phyloP scores from a whole-genome alignment of 2,888 invertebrate species.

The Agrochola lychnidis region DNA sequence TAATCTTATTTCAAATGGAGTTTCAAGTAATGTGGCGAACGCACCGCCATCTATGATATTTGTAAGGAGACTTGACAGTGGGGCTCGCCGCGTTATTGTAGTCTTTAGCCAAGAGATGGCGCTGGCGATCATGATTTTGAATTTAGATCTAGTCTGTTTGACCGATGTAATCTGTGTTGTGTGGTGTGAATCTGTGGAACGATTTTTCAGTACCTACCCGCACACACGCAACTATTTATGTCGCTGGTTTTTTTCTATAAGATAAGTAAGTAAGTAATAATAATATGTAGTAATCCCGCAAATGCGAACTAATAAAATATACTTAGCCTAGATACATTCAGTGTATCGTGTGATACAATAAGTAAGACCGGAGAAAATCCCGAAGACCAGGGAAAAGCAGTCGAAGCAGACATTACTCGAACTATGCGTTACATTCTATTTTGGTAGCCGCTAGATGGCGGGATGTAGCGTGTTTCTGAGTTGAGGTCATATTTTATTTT shows the following conservation, averaged over 20 bases:
- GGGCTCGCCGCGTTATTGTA: not conserved
- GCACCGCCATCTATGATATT: not conserved
- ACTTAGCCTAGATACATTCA: not conserved
- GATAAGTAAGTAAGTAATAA: not conserved
- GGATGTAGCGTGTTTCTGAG: not conserved
- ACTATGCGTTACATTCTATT: not conserved
- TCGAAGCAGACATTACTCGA: not conserved
- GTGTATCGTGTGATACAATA: not conserved
- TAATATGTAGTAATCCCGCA: not conserved
- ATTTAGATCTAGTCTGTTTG: not conserved
- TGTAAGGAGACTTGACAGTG: not conserved
- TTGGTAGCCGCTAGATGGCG: conserved; percentile 9
- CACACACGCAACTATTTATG: not conserved
- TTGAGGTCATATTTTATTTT: not conserved
- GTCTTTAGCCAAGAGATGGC: not conserved
- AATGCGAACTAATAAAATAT: not conserved
- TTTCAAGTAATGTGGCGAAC: too few relatives aligned
- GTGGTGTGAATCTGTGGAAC: not conserved
- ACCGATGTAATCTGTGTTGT: not conserved
- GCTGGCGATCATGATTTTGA: not conserved
- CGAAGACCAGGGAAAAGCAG: not conserved
- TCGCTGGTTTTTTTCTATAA: not conserved
- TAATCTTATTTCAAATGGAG: too few relatives aligned
- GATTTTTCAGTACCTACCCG: not conserved
- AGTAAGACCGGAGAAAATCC: not conserved